Evolutionary conservation across 2,797 vertebrate genomes (phyloP).

Genomic region (Uromys caudimaculatus): DNA sequence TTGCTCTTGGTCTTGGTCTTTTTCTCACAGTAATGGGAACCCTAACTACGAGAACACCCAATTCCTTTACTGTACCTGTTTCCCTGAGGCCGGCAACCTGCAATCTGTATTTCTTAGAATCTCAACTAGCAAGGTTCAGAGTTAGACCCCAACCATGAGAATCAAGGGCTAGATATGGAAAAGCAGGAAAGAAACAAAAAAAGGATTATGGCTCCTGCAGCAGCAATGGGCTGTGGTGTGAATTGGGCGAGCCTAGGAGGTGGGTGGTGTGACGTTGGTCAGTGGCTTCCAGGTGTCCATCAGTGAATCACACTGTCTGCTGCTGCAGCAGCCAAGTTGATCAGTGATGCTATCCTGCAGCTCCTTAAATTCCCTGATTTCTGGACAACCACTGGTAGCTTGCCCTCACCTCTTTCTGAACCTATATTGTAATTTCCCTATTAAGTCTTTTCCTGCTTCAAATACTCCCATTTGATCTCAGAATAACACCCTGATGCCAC

Average conservation of each 20-base stretch:
- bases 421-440: background rate
- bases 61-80: no score
- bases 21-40: background rate
- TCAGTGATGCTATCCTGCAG: background rate
- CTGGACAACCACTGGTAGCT: background rate
- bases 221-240: background rate
- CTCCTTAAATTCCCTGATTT: background rate
- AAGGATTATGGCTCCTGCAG: no score
- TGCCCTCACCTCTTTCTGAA: background rate
- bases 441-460: background rate
- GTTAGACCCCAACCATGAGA: background rate
- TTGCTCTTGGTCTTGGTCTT: background rate
- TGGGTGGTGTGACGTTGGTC: rapidly evolving
- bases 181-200: background rate
- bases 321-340: background rate
- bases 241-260: background rate
- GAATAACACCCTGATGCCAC: background rate
- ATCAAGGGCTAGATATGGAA: background rate
- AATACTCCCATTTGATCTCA: background rate
- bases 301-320: no score
- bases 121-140: background rate
- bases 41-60: no score
- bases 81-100: background rate
- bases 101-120: background rate
- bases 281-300: background rate